Conservation (phyloP, 1,140 invertebrate species). For the Lysiphlebus fabarum region DNA sequence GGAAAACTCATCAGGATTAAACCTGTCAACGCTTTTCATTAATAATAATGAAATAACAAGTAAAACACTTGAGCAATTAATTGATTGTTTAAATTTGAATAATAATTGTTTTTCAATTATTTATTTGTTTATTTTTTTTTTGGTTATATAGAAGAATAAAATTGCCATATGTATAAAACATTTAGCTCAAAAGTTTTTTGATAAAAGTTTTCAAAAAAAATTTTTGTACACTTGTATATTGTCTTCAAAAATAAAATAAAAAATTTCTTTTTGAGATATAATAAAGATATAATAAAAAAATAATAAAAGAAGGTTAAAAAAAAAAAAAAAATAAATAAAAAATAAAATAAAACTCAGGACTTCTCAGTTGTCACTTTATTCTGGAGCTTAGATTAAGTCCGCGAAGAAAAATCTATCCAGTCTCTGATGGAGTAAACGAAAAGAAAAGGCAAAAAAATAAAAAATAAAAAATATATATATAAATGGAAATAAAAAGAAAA, state of each 20-base stretch:
- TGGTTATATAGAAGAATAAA: no score
- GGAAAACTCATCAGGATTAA: not conserved
- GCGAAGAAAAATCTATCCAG: conserved; percentile 52
- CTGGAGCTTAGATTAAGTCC: conserved; percentile 53
- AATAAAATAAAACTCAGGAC: conserved; percentile 24
- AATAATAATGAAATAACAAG: not conserved
- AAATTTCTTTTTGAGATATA: not conserved
- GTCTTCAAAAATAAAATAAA: conserved; percentile 11
- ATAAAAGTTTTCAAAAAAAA: conserved; percentile 11
- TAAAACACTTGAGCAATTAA: not conserved
- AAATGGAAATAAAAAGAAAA: conserved; percentile 5
- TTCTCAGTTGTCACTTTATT: conserved; percentile 46
- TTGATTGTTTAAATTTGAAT: not conserved
- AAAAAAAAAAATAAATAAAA: conserved; percentile 18
- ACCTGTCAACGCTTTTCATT: conserved; percentile 4
- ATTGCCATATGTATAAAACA: no score
- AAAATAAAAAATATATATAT: conserved; percentile 32
- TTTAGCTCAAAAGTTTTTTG: conserved; percentile 10
- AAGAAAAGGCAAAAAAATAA: conserved; percentile 18
- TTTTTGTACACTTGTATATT: conserved; percentile 5
- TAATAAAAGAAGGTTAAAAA: not conserved
- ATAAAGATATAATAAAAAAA: conserved; percentile 12
- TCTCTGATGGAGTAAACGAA: conserved; percentile 24
- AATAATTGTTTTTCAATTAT: not conserved
- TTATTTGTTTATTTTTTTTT: not conserved